phyloP scores from a whole-genome alignment of 2,888 invertebrate species.

The Cephus runcator region DNA sequence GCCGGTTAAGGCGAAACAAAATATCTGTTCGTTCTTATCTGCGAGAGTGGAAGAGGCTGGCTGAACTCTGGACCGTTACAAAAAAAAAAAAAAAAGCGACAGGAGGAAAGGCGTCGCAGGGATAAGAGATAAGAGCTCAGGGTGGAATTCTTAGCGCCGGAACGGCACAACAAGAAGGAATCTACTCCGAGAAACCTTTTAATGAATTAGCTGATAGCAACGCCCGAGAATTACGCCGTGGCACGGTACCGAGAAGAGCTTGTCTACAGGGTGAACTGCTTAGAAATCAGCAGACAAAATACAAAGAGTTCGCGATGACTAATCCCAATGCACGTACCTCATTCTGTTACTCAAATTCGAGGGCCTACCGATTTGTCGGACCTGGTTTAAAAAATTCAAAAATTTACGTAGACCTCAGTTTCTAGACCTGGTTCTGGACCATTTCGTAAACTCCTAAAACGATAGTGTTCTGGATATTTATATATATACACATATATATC shows the following conservation, averaged over 20 bases:
- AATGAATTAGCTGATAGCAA: constrained; percentile 34
- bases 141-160: constrained; percentile 21
- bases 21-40: constrained; percentile 23
- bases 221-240: constrained; percentile 30
- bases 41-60: constrained; percentile 13
- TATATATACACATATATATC: neutral
- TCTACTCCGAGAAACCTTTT: constrained; percentile 20
- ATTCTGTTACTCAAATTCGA: neutral
- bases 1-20: constrained; percentile 27
- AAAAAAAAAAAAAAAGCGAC: neutral
- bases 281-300: constrained; percentile 6
- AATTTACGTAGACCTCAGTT: neutral
- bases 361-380: neutral
- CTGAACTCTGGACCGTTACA: constrained; percentile 13
- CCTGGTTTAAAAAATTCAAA: neutral
- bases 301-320: neutral
- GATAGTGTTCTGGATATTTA: neutral
- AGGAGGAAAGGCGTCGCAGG: constrained; percentile 11
- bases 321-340: neutral
- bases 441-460: neutral
- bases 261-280: neutral
- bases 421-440: neutral
- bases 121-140: constrained; percentile 26
- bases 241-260: constrained; percentile 14
- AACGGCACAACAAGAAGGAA: constrained; percentile 12